Conservation (phyloP, 2,888 invertebrate genomes). For the Stegana nigrithorax region DNA sequence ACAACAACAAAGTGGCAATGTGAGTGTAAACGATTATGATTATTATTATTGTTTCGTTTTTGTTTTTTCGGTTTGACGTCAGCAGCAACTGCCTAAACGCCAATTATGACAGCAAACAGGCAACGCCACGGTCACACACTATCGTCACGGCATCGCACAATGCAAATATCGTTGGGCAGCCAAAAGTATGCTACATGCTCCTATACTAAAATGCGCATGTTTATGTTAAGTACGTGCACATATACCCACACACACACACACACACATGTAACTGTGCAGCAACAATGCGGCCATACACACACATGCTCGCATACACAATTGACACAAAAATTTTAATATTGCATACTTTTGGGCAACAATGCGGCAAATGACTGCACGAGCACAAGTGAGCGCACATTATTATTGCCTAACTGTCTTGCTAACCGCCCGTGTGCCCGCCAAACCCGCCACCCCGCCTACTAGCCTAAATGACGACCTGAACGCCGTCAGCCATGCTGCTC, state of each 20-base stretch:
- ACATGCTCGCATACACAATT: conserved; percentile 42
- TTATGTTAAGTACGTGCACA: background rate
- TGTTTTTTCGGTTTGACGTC: conserved; percentile 51
- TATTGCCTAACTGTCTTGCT: conserved; percentile 49
- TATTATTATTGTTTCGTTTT: background rate
- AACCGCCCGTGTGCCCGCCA: too few species aligned
- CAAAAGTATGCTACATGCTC: too few species aligned
- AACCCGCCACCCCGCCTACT: too few species aligned
- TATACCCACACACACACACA: background rate
- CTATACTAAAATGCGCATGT: background rate
- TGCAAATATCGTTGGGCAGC: too few species aligned
- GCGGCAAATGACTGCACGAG: conserved; percentile 48
- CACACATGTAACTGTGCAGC: background rate
- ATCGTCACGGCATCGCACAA: conserved; percentile 15
- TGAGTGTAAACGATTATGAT: conserved; percentile 59
- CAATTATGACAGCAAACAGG: conserved; percentile 45
- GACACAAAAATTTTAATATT: conserved; percentile 60
- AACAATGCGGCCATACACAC: too few species aligned
- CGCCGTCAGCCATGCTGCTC: too few species aligned
- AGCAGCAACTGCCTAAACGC: conserved; percentile 44
- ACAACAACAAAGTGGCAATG: conserved; percentile 30
- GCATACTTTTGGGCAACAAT: conserved; percentile 50
- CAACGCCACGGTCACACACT: conserved; percentile 22
- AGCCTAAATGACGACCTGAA: too few species aligned
- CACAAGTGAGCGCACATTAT: conserved; percentile 33